phyloP scores from a whole-genome alignment of 2,113 vertebrate species.

The Pelecanoides urinatrix region DNA sequence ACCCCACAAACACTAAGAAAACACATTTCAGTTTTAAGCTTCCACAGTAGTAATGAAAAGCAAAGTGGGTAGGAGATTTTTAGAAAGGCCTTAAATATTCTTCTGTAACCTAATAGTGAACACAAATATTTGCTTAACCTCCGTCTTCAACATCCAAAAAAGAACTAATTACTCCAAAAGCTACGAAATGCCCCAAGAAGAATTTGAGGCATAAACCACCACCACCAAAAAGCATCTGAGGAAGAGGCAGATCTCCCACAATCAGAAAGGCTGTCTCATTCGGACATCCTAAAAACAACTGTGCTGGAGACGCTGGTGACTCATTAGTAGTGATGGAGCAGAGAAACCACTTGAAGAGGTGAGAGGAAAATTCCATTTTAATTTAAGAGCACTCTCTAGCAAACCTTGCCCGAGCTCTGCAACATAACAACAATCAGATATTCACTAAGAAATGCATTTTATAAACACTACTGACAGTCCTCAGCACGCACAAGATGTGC shows the following conservation, averaged over 20 bases:
- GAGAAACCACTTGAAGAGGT: constrained; percentile 32
- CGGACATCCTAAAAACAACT: background rate
- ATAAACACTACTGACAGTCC: background rate
- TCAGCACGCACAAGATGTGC: background rate
- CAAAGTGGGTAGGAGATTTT: background rate
- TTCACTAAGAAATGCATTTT: background rate
- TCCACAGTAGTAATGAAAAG: background rate
- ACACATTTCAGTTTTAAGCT: constrained; percentile 5
- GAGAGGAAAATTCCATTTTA: constrained; percentile 53
- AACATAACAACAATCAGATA: background rate
- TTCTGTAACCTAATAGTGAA: constrained; percentile 1
- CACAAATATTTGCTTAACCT: constrained; percentile 60
- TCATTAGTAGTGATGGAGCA: background rate
- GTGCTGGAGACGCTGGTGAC: constrained; percentile 15
- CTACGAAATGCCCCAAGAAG: constrained; percentile 14
- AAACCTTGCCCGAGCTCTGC: background rate
- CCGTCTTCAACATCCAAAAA: background rate
- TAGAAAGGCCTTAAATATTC: constrained; percentile 17
- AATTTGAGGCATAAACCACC: constrained; percentile 40
- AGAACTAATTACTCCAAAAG: constrained; percentile 5
- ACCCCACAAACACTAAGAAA: background rate
- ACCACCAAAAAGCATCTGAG: background rate
- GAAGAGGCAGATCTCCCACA: constrained; percentile 19
- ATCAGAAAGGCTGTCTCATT: background rate
- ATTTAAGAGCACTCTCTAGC: constrained; percentile 33